These are phyloP conservation scores for Esox lucius DNA, from an alignment of 2,797 vertebrate genomes.

Conservation along the genomic window DNA sequence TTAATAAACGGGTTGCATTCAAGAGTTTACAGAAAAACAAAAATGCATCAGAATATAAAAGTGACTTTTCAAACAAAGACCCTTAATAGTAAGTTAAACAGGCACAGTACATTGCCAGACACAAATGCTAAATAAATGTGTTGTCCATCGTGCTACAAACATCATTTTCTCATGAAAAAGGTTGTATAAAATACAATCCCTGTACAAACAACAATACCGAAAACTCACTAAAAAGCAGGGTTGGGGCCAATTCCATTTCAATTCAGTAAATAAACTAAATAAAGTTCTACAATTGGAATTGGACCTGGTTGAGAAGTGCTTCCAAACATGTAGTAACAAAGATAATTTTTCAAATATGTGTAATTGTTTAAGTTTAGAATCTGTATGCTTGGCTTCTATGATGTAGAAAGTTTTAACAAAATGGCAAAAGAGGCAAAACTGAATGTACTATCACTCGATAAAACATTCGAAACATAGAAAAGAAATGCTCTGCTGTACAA, in stretches of 20 bases:
- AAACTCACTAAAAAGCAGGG: neutral
- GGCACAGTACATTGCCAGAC: conserved; percentile 39
- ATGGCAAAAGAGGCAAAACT: conserved; percentile 31
- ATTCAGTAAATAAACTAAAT: neutral
- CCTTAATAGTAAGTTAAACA: conserved; percentile 24
- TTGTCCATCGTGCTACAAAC: conserved; percentile 43
- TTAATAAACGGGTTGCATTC: too few species aligned
- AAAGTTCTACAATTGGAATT: neutral
- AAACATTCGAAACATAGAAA: too few species aligned
- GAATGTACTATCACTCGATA: conserved; percentile 17
- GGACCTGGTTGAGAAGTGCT: conserved; percentile 16
- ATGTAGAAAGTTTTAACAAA: conserved; percentile 20
- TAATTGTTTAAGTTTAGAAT: conserved; percentile 39
- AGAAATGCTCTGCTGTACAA: neutral
- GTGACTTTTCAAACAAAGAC: conserved; percentile 34
- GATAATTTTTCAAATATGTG: conserved; percentile 30
- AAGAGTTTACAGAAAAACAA: neutral
- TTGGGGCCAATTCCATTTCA: neutral
- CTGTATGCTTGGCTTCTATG: conserved; percentile 24
- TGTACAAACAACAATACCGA: conserved; percentile 40
- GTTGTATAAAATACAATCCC: conserved; percentile 63
- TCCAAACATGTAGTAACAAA: conserved; percentile 55
- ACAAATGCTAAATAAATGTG: conserved; percentile 36
- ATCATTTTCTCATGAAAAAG: conserved; percentile 41
- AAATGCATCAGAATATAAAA: conserved; percentile 49